These are phyloP conservation scores for Coregonus sp. DNA, from an alignment of 2,797 vertebrate species.

Conservation along the genomic window DNA sequence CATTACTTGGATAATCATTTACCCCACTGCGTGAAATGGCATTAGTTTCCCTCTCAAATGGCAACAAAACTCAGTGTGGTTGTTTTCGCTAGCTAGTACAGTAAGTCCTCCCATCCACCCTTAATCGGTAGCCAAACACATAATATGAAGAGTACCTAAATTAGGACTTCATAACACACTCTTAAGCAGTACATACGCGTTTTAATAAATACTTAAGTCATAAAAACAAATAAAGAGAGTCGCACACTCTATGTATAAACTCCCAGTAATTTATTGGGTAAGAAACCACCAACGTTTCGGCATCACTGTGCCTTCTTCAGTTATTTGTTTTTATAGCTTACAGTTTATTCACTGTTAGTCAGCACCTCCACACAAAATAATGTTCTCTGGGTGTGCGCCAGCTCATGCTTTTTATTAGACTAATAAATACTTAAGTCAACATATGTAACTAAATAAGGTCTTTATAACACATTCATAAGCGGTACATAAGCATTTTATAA, in stretches of 20 bases:
- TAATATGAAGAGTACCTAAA: background rate
- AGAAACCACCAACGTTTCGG: too few relatives aligned
- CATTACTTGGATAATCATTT: background rate
- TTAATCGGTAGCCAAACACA: too few relatives aligned
- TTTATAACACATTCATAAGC: background rate
- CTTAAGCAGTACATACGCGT: background rate
- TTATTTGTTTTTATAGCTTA: too few relatives aligned
- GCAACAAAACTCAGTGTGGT: background rate
- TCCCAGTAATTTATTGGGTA: too few relatives aligned
- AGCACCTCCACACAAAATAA: too few relatives aligned
- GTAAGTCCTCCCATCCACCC: background rate
- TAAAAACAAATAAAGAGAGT: too few relatives aligned
- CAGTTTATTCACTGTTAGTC: too few relatives aligned
- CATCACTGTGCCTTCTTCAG: too few relatives aligned
- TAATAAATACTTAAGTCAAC: background rate
- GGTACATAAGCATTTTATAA: background rate
- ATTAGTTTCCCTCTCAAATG: background rate
- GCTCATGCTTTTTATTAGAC: too few relatives aligned
- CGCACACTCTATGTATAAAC: too few relatives aligned
- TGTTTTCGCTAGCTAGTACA: background rate
- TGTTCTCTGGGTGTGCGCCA: too few relatives aligned
- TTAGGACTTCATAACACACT: background rate
- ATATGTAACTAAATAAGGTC: background rate
- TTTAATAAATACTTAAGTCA: background rate
- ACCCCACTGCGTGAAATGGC: background rate